Conservation (phyloP, 2,888 invertebrate species). For the Biston stratarius region DNA sequence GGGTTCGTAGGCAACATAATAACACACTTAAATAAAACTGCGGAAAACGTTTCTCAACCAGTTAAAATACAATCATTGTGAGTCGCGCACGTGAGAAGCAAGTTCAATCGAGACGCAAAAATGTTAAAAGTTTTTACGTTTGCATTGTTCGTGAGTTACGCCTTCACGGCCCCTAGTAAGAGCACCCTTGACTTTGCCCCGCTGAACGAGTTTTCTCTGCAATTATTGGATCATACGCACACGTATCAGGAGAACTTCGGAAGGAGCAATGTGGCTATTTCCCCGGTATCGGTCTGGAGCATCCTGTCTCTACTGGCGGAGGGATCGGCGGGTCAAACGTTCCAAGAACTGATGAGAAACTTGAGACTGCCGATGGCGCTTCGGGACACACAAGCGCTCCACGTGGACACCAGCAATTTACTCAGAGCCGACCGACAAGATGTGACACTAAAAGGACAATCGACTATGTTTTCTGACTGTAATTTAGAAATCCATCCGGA, state of each 20-base stretch:
- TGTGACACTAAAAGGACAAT: constrained; percentile 65
- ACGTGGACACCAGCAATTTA: constrained; percentile 63
- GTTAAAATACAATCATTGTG: constrained; percentile 70
- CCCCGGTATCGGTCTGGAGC: constrained; percentile 79
- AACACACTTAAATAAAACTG: constrained; percentile 43
- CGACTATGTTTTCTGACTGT: constrained; percentile 72
- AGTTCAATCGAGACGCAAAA: constrained; percentile 55
- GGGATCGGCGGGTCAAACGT: constrained; percentile 76
- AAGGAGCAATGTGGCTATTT: constrained; percentile 69
- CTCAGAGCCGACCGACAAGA: constrained; percentile 64
- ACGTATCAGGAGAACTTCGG: constrained; percentile 74
- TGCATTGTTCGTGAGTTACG: constrained; percentile 54
- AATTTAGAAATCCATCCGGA: constrained; percentile 69
- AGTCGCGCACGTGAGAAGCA: constrained; percentile 62
- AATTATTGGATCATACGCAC: constrained; percentile 72
- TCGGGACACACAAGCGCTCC: constrained; percentile 68
- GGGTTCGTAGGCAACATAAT: constrained; percentile 35
- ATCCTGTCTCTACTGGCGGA: constrained; percentile 76
- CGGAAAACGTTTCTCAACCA: constrained; percentile 66
- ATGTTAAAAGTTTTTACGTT: constrained; percentile 67
- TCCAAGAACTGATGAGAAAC: constrained; percentile 68
- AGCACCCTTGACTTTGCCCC: constrained; percentile 59
- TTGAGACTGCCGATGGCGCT: constrained; percentile 70
- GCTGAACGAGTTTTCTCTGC: constrained; percentile 72
- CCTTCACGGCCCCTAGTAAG: constrained; percentile 58